Conservation (phyloP, 1,140 invertebrate genomes). For the Chrysopa pallens region DNA sequence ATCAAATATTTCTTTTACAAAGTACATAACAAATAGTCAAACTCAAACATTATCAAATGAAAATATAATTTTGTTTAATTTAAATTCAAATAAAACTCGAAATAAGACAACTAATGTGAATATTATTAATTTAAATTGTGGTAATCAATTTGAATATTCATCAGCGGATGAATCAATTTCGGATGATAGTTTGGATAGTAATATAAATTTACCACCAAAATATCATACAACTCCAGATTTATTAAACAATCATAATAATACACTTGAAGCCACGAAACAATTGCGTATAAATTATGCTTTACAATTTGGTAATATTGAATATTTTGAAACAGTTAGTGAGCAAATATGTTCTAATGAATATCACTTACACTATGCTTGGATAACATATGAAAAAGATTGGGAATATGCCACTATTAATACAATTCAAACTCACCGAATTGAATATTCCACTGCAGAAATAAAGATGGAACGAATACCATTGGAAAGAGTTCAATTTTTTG, state of each 20-base stretch:
- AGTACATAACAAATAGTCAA: conserved; percentile 12
- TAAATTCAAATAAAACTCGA: conserved; percentile 7
- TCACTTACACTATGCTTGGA: too few relatives aligned
- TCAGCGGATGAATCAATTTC: conserved; percentile 19
- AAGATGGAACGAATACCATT: too few relatives aligned
- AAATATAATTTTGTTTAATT: conserved; percentile 11
- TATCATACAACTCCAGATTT: conserved; percentile 16
- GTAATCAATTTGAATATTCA: conserved; percentile 12
- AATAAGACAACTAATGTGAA: conserved; percentile 23
- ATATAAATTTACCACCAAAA: conserved; percentile 5
- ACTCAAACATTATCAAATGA: conserved; percentile 8
- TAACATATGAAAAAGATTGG: too few relatives aligned
- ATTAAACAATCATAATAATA: conserved; percentile 18
- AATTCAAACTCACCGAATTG: too few relatives aligned
- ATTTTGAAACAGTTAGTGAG: too few relatives aligned
- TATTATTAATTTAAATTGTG: conserved; percentile 30
- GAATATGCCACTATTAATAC: too few relatives aligned
- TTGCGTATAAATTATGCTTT: too few relatives aligned
- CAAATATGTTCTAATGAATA: too few relatives aligned
- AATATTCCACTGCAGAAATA: too few relatives aligned
- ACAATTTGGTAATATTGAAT: too few relatives aligned
- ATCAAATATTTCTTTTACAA: conserved; percentile 14
- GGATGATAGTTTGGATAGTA: conserved; percentile 20
- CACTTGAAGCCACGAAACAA: too few relatives aligned
- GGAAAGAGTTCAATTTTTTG: too few relatives aligned